Evolutionary conservation across 2,797 vertebrate genomes (phyloP).

Genomic region (Heterohyrax brucei): DNA sequence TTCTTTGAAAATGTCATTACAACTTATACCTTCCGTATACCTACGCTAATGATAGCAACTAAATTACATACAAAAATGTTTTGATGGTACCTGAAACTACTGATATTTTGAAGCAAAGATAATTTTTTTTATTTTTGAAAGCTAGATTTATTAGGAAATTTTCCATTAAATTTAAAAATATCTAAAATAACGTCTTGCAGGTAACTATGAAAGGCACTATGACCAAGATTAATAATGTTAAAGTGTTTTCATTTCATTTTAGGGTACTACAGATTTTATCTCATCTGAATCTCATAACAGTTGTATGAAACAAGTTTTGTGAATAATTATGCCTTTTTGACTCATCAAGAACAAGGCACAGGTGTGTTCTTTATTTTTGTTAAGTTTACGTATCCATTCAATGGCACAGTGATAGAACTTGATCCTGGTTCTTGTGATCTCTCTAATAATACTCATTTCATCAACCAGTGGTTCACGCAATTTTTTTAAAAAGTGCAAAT

Average conservation of each 20-base stretch:
- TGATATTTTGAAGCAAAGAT: not conserved
- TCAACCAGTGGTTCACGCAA: not conserved
- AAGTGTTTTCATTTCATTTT: constrained; percentile 9
- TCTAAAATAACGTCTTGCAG: not conserved
- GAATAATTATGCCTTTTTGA: constrained; percentile 2
- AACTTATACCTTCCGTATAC: not conserved
- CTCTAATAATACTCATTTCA: not conserved
- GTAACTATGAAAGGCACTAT: not conserved
- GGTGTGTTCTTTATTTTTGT: not conserved
- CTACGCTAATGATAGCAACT: not conserved
- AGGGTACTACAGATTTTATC: constrained; percentile 21
- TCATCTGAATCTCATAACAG: constrained; percentile 28
- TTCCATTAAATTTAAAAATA: constrained; percentile 21
- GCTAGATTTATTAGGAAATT: not conserved
- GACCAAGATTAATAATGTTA: not conserved
- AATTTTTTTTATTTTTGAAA: not conserved
- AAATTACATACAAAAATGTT: not conserved
- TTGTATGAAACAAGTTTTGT: not conserved
- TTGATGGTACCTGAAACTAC: not conserved
- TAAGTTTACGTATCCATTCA: not conserved
- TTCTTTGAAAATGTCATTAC: not conserved
- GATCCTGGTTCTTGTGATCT: not conserved
- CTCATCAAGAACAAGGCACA: not conserved
- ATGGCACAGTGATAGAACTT: not conserved
- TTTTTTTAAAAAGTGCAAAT: constrained; percentile 12